phyloP scores from a whole-genome alignment of 2,888 invertebrate species.

The Chalcosyrphus nemorum region DNA sequence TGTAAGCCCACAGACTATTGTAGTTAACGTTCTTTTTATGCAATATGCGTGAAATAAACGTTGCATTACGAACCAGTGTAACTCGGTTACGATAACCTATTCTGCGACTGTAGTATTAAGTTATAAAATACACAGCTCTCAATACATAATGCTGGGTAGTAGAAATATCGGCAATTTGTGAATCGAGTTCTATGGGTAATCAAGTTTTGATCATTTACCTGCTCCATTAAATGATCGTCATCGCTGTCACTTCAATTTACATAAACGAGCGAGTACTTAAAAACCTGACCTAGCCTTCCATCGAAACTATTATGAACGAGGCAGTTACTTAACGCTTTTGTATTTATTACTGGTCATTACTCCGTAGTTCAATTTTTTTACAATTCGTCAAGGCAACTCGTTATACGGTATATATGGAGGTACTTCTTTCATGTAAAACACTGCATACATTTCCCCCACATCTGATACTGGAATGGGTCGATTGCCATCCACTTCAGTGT shows the following conservation, averaged over 20 bases:
- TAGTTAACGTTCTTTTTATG: too few relatives aligned
- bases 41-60: too few relatives aligned
- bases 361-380: not conserved
- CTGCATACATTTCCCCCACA: constrained; percentile 32
- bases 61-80: too few relatives aligned
- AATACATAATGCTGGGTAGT: too few relatives aligned
- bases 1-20: too few relatives aligned
- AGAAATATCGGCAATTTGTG: not conserved
- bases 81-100: too few relatives aligned
- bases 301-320: not conserved
- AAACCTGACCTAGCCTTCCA: not conserved
- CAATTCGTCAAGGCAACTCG: not conserved
- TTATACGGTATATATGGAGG: constrained; percentile 1
- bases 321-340: not conserved
- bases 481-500: not conserved
- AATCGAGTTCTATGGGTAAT: too few relatives aligned
- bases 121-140: too few relatives aligned
- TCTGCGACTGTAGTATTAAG: too few relatives aligned
- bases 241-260: not conserved
- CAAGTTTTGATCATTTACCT: not conserved
- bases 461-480: constrained; percentile 16
- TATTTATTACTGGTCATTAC: not conserved
- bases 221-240: not conserved
- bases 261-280: not conserved
- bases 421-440: constrained; percentile 16